Conservation (phyloP, 2,888 invertebrate species). For the Nyleta sp. region DNA sequence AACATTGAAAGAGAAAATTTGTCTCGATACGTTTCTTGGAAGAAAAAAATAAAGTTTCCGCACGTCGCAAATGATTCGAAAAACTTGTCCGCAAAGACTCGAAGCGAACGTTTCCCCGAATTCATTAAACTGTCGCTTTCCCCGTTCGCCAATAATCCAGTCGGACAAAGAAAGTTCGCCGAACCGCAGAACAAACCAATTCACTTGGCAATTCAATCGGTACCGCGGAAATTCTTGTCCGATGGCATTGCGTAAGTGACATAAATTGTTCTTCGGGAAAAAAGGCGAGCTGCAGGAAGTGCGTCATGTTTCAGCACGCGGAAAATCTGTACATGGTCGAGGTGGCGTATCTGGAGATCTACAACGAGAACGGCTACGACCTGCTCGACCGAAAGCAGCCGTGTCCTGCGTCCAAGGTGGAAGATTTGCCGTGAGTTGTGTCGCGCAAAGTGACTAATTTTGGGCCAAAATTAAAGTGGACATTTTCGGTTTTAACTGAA, state of each 20-base stretch:
- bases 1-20: too few relatives aligned
- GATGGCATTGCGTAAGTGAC: slow-evolving; percentile 50
- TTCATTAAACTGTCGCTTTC: slow-evolving; percentile 9
- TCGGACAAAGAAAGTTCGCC: slow-evolving; percentile 42
- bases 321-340: slow-evolving; percentile 79
- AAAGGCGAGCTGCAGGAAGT: slow-evolving; percentile 34
- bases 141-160: slow-evolving; percentile 9
- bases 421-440: slow-evolving; percentile 83
- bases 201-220: slow-evolving; percentile 1
- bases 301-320: slow-evolving; percentile 72
- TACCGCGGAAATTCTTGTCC: slow-evolving; percentile 35
- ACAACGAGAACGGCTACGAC: slow-evolving; percentile 84
- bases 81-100: too few relatives aligned
- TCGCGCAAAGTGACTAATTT: slow-evolving; percentile 61
- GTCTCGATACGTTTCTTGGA: too few relatives aligned
- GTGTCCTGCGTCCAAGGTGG: slow-evolving; percentile 70
- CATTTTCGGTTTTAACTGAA: too few relatives aligned
- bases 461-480: too few relatives aligned
- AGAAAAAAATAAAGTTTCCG: too few relatives aligned
- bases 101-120: slow-evolving; percentile 8
- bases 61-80: too few relatives aligned
- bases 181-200: slow-evolving; percentile 35
- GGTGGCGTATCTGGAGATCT: slow-evolving; percentile 84
- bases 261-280: slow-evolving; percentile 34
- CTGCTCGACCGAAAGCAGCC: slow-evolving; percentile 81